Evolutionary conservation across 23 tunicate species (phyloP).

Genomic region (Trididemnum clinides): DNA sequence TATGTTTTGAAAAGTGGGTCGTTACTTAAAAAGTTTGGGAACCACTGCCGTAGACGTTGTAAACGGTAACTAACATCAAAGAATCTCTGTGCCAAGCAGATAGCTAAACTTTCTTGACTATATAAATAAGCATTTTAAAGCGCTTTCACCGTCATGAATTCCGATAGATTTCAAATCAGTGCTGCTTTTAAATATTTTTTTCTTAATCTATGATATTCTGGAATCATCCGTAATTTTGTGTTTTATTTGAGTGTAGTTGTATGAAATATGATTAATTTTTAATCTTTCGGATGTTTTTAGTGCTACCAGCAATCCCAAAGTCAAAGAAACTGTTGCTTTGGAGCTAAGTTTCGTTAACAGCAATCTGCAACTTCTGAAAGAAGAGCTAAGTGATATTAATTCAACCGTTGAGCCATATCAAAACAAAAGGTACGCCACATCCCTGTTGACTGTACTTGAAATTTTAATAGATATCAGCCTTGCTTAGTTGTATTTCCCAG

Average conservation of each 20-base stretch:
- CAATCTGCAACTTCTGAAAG: conserved; percentile 87
- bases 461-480: neutral
- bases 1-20: too few species aligned
- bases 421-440: conserved; percentile 79
- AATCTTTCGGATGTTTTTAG: conserved; percentile 30
- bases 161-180: too few species aligned
- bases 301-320: conserved; percentile 82
- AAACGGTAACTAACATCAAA: too few species aligned
- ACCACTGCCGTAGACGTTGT: too few species aligned
- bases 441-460: too few species aligned
- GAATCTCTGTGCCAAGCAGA: too few species aligned
- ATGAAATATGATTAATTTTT: neutral
- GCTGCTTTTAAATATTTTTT: too few species aligned
- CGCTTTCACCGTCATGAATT: neutral
- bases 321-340: conserved; percentile 88
- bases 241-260: too few species aligned
- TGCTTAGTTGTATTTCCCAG: neutral
- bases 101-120: too few species aligned
- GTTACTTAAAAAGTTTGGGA: too few species aligned
- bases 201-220: too few species aligned
- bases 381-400: conserved; percentile 89
- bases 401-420: conserved; percentile 87
- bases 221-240: too few species aligned
- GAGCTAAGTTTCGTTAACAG: conserved; percentile 94
- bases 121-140: neutral